Evolutionary conservation across 1,140 invertebrate species (phyloP), one percentile per base, ranked within the genome.

Genomic region (Sinella curviseta): DNA sequence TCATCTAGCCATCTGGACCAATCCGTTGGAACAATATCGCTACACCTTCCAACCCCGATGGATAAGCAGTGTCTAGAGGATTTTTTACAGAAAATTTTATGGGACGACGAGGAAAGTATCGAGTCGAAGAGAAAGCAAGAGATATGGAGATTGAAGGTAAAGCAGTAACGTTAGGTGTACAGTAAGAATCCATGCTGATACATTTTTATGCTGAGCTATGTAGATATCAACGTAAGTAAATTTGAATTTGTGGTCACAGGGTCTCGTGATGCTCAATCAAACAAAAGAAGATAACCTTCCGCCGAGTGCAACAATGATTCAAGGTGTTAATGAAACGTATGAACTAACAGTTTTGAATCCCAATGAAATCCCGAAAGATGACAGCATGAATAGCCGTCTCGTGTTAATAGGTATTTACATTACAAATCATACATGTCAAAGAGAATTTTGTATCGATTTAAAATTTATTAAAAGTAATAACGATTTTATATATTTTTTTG

Each of bases 311-410:
- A 57, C 80, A 2, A 85, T 85, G 82, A 78, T 85, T 70, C 84
- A 85, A 84, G 84, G 83, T 54, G 84, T 85, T 14, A 84, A 85
- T 77, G 82, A 85, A 26, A 84, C 83, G 8, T 85, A 84, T 77
- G 84, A 85, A 76, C 31, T 84, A 8, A 84, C 74, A 75, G 77
- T 60, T 28, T 35, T 84, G 73, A 70, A 70, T 3, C 65, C 65
- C 12, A 16, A 70, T 12, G 65, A 70, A 70, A 24, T 33, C 8
- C 65, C 65, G 1, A 30, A 70, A 16, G 31, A 70, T 70, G 12
- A 2, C 31, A 12, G 8, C 1, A 65, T 65, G 16, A 65, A 26
- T 4, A 70, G 65, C 31, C 65, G 65, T 70, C 26, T 70, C n/a
- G 65, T 70, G 4, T 33, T 70, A 70, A 70, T 70, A 30, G 65